These are phyloP conservation scores for Catharus ustulatus DNA, from an alignment of 2,797 vertebrate genomes.

Conservation along the genomic window DNA sequence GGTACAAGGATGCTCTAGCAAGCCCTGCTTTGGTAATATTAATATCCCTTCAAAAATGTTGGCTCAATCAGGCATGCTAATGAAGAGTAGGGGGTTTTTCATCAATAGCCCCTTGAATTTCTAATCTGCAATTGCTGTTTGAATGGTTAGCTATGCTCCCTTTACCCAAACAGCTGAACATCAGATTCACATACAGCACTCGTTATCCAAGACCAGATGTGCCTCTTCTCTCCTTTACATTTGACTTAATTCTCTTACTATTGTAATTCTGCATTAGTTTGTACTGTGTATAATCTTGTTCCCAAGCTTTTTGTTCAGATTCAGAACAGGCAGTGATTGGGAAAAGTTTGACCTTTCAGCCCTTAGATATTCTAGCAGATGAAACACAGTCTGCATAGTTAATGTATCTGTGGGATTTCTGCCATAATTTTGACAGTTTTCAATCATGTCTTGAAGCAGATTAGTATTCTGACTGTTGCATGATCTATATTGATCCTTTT, in stretches of 20 bases:
- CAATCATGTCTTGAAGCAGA: neutral
- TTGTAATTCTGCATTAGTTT: constrained; percentile 1
- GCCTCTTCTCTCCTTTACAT: neutral
- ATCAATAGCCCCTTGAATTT: neutral
- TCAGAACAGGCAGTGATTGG: neutral
- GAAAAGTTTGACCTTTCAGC: neutral
- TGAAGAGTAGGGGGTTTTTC: neutral
- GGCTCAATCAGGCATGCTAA: neutral
- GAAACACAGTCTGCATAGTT: neutral
- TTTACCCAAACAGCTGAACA: neutral
- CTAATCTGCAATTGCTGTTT: neutral
- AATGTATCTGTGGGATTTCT: neutral
- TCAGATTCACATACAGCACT: neutral
- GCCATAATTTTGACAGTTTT: neutral
- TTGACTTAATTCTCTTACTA: neutral
- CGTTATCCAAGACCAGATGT: neutral
- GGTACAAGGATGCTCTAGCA: neutral
- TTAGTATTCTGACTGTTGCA: neutral
- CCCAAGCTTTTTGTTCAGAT: neutral
- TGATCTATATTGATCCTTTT: neutral
- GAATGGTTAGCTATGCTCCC: neutral
- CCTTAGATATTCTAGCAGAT: neutral
- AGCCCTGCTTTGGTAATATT: neutral
- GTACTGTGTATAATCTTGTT: neutral
- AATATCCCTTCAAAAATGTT: neutral